A percentile compares a stretch with the other conserved stretches of the same genome.
Conservation (phyloP, 2,113 vertebrate genomes). For the Neotragus moschatus region DNA sequence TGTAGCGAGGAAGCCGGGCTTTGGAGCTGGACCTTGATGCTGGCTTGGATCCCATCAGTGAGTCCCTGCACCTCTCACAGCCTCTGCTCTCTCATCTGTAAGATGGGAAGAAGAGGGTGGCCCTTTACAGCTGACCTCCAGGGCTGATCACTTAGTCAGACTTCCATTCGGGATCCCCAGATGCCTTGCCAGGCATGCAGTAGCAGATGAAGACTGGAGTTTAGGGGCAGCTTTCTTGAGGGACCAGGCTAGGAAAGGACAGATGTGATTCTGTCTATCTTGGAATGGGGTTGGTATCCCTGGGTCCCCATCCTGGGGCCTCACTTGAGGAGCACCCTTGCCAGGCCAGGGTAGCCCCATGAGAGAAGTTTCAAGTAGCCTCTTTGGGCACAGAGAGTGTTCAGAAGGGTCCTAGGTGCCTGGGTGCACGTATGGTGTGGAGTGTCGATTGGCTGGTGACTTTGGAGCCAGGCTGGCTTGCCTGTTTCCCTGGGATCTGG, state of each 20-base stretch:
- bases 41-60: background rate
- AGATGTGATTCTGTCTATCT: background rate
- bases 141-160: fast-evolving
- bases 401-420: background rate
- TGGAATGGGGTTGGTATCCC: background rate
- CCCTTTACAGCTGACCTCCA: no score
- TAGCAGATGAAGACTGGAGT: background rate
- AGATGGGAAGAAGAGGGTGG: fast-evolving
- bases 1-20: fast-evolving
- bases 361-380: background rate
- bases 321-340: background rate
- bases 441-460: background rate
- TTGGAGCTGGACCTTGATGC: background rate
- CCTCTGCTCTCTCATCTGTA: background rate
- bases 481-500: background rate
- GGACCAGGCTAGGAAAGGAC: background rate
- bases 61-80: background rate
- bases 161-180: fast-evolving
- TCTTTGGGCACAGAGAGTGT: background rate
- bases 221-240: background rate
- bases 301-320: background rate
- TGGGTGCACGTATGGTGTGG: fast-evolving
- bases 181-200: no score
- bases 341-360: background rate
- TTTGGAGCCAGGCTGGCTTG: fast-evolving